Evolutionary conservation across 2,888 invertebrate species (phyloP).

Genomic region (Limnephilus lunatus): DNA sequence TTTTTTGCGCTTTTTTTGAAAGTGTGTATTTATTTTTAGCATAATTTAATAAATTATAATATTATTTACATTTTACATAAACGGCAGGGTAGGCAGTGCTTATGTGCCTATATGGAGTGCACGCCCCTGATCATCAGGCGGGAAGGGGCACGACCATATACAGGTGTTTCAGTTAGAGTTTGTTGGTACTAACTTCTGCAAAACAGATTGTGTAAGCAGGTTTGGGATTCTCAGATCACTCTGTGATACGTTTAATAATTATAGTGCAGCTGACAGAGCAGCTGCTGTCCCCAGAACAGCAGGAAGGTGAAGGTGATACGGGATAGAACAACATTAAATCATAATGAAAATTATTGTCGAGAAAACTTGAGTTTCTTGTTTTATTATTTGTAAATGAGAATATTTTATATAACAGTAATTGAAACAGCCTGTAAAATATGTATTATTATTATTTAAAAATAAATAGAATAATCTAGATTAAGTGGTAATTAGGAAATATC

Average conservation of each 20-base stretch:
- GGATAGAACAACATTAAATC: background rate
- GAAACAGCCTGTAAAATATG: background rate
- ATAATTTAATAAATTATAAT: no score
- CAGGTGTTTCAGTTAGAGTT: background rate
- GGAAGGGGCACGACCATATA: background rate
- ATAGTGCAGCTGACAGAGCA: background rate
- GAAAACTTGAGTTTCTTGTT: background rate
- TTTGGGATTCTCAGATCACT: background rate
- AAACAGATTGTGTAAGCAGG: background rate
- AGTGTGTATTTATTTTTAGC: no score
- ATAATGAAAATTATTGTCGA: background rate
- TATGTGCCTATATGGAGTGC: no score
- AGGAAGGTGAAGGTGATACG: background rate
- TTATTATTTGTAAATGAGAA: background rate
- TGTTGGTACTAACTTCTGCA: background rate
- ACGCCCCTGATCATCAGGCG: background rate
- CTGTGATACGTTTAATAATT: background rate
- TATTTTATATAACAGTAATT: background rate
- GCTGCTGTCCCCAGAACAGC: background rate
- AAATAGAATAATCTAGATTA: background rate
- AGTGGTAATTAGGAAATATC: background rate
- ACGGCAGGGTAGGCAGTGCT: no score
- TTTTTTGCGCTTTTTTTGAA: no score
- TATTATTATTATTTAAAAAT: background rate
- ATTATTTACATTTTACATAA: no score